Evolutionary conservation across 2,797 vertebrate genomes (phyloP).

Genomic region (Pangasius macronema): DNA sequence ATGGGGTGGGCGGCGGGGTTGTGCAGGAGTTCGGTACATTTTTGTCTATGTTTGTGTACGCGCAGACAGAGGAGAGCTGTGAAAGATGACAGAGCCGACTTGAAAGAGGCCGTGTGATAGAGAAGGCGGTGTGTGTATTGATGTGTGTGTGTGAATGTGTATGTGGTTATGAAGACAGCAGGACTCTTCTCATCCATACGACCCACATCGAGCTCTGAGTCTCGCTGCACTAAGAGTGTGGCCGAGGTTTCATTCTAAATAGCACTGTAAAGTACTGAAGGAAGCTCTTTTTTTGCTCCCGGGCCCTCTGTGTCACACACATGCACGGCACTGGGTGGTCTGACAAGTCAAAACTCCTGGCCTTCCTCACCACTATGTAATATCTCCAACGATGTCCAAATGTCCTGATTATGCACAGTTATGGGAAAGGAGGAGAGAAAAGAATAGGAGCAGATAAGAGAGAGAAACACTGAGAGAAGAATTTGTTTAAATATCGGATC

Average conservation of each 20-base stretch:
- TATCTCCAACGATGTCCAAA: slow-evolving; percentile 32
- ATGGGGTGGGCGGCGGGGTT: slow-evolving; percentile 53
- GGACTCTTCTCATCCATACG: slow-evolving; percentile 27
- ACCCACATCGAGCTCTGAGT: background rate
- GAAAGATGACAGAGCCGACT: slow-evolving; percentile 42
- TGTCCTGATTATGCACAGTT: slow-evolving; percentile 3
- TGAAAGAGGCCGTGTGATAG: slow-evolving; percentile 40
- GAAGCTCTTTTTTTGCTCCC: slow-evolving; percentile 36
- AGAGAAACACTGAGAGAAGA: slow-evolving; percentile 66
- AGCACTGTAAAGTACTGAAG: slow-evolving; percentile 30
- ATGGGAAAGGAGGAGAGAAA: slow-evolving; percentile 29
- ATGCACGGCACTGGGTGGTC: slow-evolving; percentile 75
- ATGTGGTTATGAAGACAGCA: slow-evolving; percentile 62
- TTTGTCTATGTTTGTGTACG: slow-evolving; percentile 55
- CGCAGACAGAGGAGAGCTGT: slow-evolving; percentile 58
- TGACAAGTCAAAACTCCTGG: slow-evolving; percentile 62
- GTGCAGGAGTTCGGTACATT: slow-evolving; percentile 65
- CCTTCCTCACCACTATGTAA: slow-evolving; percentile 22
- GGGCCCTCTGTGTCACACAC: background rate
- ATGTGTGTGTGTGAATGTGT: slow-evolving; percentile 58
- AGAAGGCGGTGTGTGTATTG: slow-evolving; percentile 17
- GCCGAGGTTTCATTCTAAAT: background rate
- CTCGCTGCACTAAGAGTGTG: background rate
- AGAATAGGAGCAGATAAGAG: slow-evolving; percentile 66
- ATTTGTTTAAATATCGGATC: slow-evolving; percentile 43